These are phyloP conservation scores for Toxotes jaculatrix DNA, from an alignment of 2,113 vertebrate genomes.

Conservation along the genomic window DNA sequence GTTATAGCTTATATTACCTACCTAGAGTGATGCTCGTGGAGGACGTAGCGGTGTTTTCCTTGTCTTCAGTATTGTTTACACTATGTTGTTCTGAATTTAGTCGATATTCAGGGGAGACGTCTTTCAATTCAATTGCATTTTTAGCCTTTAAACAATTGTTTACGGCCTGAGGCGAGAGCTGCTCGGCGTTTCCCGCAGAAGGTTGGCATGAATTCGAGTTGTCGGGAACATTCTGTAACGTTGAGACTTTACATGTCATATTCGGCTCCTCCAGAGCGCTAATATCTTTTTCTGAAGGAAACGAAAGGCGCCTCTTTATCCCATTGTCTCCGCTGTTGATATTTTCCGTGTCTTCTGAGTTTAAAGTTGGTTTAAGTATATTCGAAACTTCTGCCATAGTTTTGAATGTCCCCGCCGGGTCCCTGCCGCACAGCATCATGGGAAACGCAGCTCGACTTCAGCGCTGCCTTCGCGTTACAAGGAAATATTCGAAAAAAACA, in stretches of 20 bases:
- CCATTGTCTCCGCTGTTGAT: neutral
- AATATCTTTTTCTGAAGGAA: slow-evolving; percentile 16
- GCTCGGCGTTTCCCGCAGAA: slow-evolving; percentile 20
- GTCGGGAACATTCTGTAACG: slow-evolving; percentile 44
- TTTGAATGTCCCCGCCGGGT: slow-evolving; percentile 73
- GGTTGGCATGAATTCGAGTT: neutral
- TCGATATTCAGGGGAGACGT: neutral
- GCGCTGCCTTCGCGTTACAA: neutral
- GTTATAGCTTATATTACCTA: neutral
- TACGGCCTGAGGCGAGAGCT: neutral
- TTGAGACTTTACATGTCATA: neutral
- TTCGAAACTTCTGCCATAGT: slow-evolving; percentile 54
- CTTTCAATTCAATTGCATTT: neutral
- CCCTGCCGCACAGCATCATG: slow-evolving; percentile 68
- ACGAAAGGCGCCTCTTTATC: slow-evolving; percentile 9
- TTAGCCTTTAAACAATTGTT: neutral
- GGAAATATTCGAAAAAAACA: neutral
- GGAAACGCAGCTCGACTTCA: slow-evolving; percentile 23
- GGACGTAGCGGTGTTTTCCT: slow-evolving; percentile 46
- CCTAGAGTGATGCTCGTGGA: slow-evolving; percentile 9
- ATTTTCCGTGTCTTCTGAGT: neutral
- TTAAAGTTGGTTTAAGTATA: slow-evolving; percentile 3
- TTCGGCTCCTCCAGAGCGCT: neutral
- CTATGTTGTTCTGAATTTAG: neutral
- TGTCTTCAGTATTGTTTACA: slow-evolving; percentile 24